These are phyloP conservation scores for Isotomurus palustris DNA, from an alignment of 2,888 invertebrate genomes.

Conservation along the genomic window DNA sequence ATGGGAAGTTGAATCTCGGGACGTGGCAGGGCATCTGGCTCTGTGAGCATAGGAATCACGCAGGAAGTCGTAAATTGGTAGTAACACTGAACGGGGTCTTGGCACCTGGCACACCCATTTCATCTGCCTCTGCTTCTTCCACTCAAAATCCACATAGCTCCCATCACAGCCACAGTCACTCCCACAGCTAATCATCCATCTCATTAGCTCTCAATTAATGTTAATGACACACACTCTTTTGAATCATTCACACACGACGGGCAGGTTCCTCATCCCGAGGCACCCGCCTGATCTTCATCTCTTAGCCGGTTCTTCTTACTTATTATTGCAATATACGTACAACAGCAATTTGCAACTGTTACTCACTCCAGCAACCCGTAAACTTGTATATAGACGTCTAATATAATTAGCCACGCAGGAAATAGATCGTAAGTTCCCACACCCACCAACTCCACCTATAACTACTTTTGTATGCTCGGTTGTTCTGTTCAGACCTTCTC, in stretches of 20 bases:
- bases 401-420: too few species aligned
- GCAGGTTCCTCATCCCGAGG: background rate
- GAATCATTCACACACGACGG: background rate
- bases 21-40: constrained; percentile 99
- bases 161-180: constrained; percentile 43
- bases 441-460: too few species aligned
- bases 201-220: too few species aligned
- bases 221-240: constrained; percentile 20
- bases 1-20: constrained; percentile 89
- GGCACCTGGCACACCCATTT: constrained; percentile 44
- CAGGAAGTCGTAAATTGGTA: constrained; percentile 82
- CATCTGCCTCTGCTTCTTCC: constrained; percentile 41
- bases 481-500: too few species aligned
- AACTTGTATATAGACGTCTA: too few species aligned
- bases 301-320: too few species aligned
- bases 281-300: background rate
- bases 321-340: too few species aligned
- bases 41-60: constrained; percentile 95
- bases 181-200: constrained; percentile 46
- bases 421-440: too few species aligned
- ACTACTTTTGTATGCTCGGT: too few species aligned
- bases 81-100: constrained; percentile 87
- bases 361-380: background rate
- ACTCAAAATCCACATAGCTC: constrained; percentile 39
- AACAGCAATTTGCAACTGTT: too few species aligned